Evolutionary conservation across 2,797 vertebrate species (phyloP), one percentile per base, ranked within the genome.

Genomic region (Rachycentron canadum): DNA sequence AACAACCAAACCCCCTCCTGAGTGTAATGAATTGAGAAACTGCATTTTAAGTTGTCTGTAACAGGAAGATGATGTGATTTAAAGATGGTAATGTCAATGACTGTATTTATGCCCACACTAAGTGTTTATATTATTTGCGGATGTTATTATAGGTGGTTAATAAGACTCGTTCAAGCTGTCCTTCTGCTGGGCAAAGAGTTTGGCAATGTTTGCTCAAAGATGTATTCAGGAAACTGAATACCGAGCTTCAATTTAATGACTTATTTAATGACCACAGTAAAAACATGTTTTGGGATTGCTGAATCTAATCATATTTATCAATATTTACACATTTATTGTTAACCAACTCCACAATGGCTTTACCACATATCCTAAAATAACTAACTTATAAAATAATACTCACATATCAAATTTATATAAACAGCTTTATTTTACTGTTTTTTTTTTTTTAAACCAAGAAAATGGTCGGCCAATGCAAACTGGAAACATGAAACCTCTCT

Each of bases 121-220:
- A 50, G n/a, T 57, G 25, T 67, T 56, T 2, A 68, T 23, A 58
- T 26, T 16, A 3, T 36, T 56, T 10, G 21, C 13, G 56, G n/a
- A 47, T 53, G 64, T 81, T 83, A 81, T 77, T 68, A 58, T 16
- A 28, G 47, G 45, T 60, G 30, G 78, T 91, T 91, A 90, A 78
- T 80, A 11, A 14, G 12, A 32, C 74, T 73, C 32, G 77, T 61
- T 80, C 19, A 84, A 87, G 67, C 66, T 19, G 40, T 81, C 61
- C 28, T 52, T 36, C 59, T 70, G 62, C 77, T 82, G 70, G 81
- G 88, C 88, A 90, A 92, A 92, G 89, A 91, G 87, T 89, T 89
- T 90, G 90, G 92, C 82, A 65, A 78, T 5, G 66, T 56, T 68
- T 55, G 19, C n/a, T 69, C 32, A 59, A 73, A 21, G 26, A 72